Conservation (phyloP, 2,888 invertebrate genomes). For the Mellilla xanthometata region DNA sequence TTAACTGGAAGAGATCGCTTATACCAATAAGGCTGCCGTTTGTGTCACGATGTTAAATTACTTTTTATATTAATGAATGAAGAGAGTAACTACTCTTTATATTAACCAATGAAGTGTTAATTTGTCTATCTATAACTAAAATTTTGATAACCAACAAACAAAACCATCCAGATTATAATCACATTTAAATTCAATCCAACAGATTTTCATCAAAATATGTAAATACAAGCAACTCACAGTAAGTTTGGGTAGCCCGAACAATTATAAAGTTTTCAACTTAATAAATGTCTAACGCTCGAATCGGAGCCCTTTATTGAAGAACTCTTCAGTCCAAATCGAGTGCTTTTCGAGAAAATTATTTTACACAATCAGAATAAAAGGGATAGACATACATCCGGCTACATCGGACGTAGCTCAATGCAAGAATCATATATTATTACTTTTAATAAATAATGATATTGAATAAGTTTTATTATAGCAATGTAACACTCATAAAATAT, state of each 20-base stretch:
- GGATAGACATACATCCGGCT: neutral
- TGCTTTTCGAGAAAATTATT: conserved; percentile 10
- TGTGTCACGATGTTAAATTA: too few relatives aligned
- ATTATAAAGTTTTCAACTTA: conserved; percentile 21
- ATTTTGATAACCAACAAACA: neutral
- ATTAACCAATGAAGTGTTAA: too few relatives aligned
- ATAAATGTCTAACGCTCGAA: conserved; percentile 17
- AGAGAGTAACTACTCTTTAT: too few relatives aligned
- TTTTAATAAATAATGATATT: too few relatives aligned
- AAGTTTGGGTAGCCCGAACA: neutral
- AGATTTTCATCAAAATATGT: conserved; percentile 10
- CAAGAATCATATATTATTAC: too few relatives aligned
- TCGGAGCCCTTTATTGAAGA: conserved; percentile 12
- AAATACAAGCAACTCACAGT: conserved; percentile 7
- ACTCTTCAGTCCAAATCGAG: conserved; percentile 17
- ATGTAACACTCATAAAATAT: too few relatives aligned
- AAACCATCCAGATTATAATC: neutral
- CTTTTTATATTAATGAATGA: too few relatives aligned
- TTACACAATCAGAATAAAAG: neutral
- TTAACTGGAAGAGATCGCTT: too few relatives aligned
- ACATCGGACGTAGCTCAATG: too few relatives aligned
- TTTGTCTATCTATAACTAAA: too few relatives aligned
- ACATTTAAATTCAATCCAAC: conserved; percentile 5
- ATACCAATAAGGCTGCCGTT: too few relatives aligned
- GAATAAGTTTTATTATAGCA: too few relatives aligned